Base-by-base conservation (phyloP, 92 coral and sea anemone species). In the Chrysogorgia sp. region DNA sequence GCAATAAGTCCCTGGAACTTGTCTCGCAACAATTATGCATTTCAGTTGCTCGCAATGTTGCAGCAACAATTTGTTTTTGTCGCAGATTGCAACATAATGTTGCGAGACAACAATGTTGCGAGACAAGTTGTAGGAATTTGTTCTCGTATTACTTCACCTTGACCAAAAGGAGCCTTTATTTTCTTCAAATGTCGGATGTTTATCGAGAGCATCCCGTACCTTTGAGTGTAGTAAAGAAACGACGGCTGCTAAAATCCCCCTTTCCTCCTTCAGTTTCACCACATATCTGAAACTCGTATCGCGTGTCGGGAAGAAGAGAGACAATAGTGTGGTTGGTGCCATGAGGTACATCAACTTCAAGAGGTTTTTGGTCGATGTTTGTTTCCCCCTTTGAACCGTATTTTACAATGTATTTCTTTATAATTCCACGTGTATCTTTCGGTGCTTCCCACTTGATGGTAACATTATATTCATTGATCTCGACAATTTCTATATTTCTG, bases 391-490 rank as follows among this genome's bases (percentile, higher is more conserved):
- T 10, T 7, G 40, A 30, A 2, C 7, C 3, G 33, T 14, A 58
- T 31, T 56, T 56, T 7, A 72, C 34, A 34, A 72, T 22, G 64
- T 52, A 72, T n/a, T 33, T 10, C n/a, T 53, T 72, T 53, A 72
- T 53, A n/a, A 53, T 41, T n/a, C 79, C 79, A 9, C 34, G 79
- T n/a, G 55, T 33, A 13, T 56, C 48, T 34, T 37, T 30, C 23
- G 79, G 79, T 30, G 25, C 21, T 49, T 72, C 7, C 79, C 79
- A 72, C 15, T 34, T 20, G 53, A 72, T 14, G 0, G 79, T 72
- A 13, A 49, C 79, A 41, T 72, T 72, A 10, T 53, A 14, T 72
- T 58, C 50, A 24, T 72, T 53, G 49, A 72, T 65, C 33, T 55
- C 20, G 26, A 21, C 12, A 14, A 34, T 24, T 35, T 41, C 33